A percentile compares a stretch with the other conserved stretches of the same genome.
Conservation (phyloP, 2,888 invertebrate species). For the Epinotia demarniana region DNA sequence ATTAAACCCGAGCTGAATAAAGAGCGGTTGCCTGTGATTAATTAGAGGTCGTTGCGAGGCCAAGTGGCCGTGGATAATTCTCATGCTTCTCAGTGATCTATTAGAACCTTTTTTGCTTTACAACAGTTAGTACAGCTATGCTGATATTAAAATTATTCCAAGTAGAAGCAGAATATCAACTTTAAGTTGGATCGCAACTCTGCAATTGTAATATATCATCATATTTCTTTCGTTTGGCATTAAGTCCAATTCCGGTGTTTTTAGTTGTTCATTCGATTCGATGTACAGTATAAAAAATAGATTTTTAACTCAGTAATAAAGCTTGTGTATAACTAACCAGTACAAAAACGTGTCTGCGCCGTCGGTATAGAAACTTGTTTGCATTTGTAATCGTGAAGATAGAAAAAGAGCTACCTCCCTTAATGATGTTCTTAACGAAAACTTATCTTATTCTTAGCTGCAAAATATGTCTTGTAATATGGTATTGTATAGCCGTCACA, state of each 20-base stretch:
- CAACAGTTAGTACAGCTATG: not conserved
- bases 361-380: conserved; percentile 18
- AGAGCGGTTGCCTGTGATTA: conserved; percentile 30
- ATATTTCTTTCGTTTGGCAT: not conserved
- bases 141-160: not conserved
- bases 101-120: conserved; percentile 3
- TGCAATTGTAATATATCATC: not conserved
- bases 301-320: not conserved
- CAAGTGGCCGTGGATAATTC: conserved; percentile 30
- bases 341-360: conserved; percentile 10
- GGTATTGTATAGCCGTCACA: conserved; percentile 32
- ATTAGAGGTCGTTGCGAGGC: conserved; percentile 23
- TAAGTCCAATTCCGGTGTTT: not conserved
- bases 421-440: conserved; percentile 7
- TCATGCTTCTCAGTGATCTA: conserved; percentile 5
- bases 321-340: not conserved
- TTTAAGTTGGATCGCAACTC: not conserved
- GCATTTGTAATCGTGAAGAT: not conserved
- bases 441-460: not conserved
- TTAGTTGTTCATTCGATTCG: not conserved
- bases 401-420: not conserved
- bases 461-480: conserved; percentile 18
- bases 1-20: conserved; percentile 35
- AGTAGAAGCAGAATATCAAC: not conserved
- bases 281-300: not conserved